Conservation (phyloP, 2,797 vertebrate species). For the Podarcis siculus region DNA sequence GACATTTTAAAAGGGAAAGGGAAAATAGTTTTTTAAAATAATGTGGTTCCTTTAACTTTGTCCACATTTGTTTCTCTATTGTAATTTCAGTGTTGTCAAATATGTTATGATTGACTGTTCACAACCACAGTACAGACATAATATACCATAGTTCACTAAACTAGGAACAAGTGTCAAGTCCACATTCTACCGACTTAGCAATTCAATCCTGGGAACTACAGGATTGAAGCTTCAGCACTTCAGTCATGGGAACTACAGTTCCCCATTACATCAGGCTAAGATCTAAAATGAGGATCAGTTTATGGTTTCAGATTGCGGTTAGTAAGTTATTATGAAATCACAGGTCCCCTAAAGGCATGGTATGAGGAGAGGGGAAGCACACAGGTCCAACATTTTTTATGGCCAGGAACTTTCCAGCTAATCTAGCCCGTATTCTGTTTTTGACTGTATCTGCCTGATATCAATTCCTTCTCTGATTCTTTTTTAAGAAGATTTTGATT, state of each 20-base stretch:
- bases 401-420: neutral
- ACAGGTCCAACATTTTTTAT: neutral
- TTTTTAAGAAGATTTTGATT: neutral
- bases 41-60: slow-evolving; percentile 11
- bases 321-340: neutral
- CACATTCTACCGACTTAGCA: neutral
- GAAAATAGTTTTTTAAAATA: neutral
- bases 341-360: neutral
- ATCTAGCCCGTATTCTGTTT: neutral
- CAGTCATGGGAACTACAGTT: neutral
- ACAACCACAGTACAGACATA: neutral
- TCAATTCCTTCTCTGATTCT: neutral
- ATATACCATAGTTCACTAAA: neutral
- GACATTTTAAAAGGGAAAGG: no score
- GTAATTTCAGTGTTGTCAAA: neutral
- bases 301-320: neutral
- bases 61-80: neutral
- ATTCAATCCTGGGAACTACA: neutral
- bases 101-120: neutral
- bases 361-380: neutral
- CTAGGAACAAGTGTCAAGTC: neutral
- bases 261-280: neutral
- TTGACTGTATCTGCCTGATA: neutral
- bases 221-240: neutral
- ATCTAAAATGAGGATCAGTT: neutral